Evolutionary conservation across 2,888 invertebrate genomes (phyloP).

Genomic region (Laothoe populi): DNA sequence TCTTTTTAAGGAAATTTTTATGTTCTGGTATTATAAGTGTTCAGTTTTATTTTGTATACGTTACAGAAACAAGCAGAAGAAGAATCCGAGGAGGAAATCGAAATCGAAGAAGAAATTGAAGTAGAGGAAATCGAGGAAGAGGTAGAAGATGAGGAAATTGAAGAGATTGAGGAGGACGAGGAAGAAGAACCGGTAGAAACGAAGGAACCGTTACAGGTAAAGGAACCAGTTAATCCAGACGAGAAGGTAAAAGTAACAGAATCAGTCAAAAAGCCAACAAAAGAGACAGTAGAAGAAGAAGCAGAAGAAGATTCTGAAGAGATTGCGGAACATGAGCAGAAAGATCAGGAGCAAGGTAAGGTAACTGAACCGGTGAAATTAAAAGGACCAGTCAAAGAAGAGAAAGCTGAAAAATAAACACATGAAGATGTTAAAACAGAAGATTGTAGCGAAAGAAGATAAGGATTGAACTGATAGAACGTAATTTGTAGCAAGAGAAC

Average conservation of each 20-base stretch:
- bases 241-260: neutral
- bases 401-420: constrained; percentile 29
- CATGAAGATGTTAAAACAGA: constrained; percentile 13
- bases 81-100: constrained; percentile 68
- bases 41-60: constrained; percentile 23
- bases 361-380: neutral
- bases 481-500: constrained; percentile 9
- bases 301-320: neutral
- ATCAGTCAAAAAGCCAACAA: constrained; percentile 28
- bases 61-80: constrained; percentile 71
- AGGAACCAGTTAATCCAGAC: neutral
- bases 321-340: constrained; percentile 28
- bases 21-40: too few relatives aligned
- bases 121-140: constrained; percentile 77
- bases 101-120: constrained; percentile 72
- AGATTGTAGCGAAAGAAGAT: constrained; percentile 29
- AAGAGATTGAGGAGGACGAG: constrained; percentile 47
- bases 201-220: constrained; percentile 30
- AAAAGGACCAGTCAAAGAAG: constrained; percentile 27
- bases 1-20: too few relatives aligned
- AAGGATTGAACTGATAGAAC: constrained; percentile 49
- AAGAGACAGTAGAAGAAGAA: neutral
- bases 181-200: constrained; percentile 30
- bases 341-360: constrained; percentile 18
- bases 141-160: constrained; percentile 63